phyloP scores from a whole-genome alignment of 1,140 invertebrate species.

The Drosophila obscura region DNA sequence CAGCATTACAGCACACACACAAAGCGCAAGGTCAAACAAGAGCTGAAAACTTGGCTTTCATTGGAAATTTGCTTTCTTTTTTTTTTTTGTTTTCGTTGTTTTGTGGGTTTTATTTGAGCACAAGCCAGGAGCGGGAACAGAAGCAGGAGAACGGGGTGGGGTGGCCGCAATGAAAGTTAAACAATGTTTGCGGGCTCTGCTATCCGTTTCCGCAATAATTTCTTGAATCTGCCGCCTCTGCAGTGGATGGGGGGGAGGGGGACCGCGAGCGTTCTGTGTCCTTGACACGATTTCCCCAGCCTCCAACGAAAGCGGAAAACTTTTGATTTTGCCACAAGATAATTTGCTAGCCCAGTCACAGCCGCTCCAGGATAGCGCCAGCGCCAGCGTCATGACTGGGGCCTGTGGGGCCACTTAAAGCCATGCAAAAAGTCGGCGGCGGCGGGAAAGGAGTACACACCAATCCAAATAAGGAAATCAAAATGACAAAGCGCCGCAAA shows the following conservation, averaged over 20 bases:
- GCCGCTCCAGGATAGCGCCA: constrained; percentile 1
- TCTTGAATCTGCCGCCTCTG: constrained; percentile 60
- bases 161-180: constrained; percentile 69
- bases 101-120: constrained; percentile 27
- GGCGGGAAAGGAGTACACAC: constrained; percentile 39
- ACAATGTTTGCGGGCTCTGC: constrained; percentile 69
- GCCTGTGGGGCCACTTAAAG: constrained; percentile 65
- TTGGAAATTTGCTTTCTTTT: constrained; percentile 31
- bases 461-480: constrained; percentile 81
- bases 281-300: constrained; percentile 63
- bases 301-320: constrained; percentile 48
- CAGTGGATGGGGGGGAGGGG: not conserved
- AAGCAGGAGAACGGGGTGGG: constrained; percentile 12
- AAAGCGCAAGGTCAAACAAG: constrained; percentile 31
- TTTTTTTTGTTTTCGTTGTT: constrained; percentile 12
- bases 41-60: constrained; percentile 41
- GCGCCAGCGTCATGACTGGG: constrained; percentile 3
- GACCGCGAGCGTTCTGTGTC: constrained; percentile 44
- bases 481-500: constrained; percentile 76
- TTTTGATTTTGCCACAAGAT: constrained; percentile 74
- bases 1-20: constrained; percentile 1
- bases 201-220: constrained; percentile 77
- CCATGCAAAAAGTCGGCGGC: constrained; percentile 58
- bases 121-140: constrained; percentile 14
- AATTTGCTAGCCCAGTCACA: constrained; percentile 52